A percentile compares a stretch with the other conserved stretches of the same genome.
These are phyloP conservation scores for Oedothorax gibbosus DNA, from an alignment of 1,140 invertebrate genomes.

Conservation along the genomic window DNA sequence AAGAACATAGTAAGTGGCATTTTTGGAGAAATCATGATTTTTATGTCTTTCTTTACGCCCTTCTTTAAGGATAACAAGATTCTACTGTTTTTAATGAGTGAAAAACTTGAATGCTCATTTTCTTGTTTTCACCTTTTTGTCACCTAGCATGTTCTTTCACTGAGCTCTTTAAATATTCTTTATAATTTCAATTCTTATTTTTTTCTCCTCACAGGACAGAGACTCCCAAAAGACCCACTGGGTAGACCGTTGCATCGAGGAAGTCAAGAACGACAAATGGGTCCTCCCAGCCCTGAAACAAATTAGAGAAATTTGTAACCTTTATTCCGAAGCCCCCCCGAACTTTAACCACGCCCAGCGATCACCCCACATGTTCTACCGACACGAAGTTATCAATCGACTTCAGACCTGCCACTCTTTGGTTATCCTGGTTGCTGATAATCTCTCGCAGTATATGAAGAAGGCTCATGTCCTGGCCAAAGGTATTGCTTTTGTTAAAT, in stretches of 20 bases:
- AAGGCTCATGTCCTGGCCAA: slow-evolving; percentile 79
- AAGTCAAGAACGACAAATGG: slow-evolving; percentile 90
- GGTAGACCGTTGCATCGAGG: slow-evolving; percentile 95
- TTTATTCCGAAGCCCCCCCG: slow-evolving; percentile 85
- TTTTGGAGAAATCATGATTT: too few relatives aligned
- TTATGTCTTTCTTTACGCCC: too few relatives aligned
- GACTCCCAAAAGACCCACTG: slow-evolving; percentile 96
- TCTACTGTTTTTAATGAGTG: too few relatives aligned
- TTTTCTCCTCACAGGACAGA: slow-evolving; percentile 77
- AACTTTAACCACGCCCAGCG: slow-evolving; percentile 75
- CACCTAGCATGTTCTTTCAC: too few relatives aligned
- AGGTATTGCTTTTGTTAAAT: slow-evolving; percentile 68
- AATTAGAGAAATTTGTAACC: slow-evolving; percentile 93
- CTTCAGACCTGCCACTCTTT: slow-evolving; percentile 92
- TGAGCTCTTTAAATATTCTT: too few relatives aligned
- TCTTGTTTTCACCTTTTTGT: too few relatives aligned
- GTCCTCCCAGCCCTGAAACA: slow-evolving; percentile 94
- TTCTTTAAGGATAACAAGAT: too few relatives aligned
- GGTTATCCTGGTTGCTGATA: slow-evolving; percentile 93
- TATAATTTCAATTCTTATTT: not conserved
- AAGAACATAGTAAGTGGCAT: too few relatives aligned
- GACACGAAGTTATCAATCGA: slow-evolving; percentile 88
- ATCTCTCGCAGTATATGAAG: slow-evolving; percentile 92
- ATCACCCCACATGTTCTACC: slow-evolving; percentile 70
- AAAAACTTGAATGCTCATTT: too few relatives aligned